Base-by-base conservation (phyloP, 92 coral and sea anemone species). In the Pocillopora grandis region DNA sequence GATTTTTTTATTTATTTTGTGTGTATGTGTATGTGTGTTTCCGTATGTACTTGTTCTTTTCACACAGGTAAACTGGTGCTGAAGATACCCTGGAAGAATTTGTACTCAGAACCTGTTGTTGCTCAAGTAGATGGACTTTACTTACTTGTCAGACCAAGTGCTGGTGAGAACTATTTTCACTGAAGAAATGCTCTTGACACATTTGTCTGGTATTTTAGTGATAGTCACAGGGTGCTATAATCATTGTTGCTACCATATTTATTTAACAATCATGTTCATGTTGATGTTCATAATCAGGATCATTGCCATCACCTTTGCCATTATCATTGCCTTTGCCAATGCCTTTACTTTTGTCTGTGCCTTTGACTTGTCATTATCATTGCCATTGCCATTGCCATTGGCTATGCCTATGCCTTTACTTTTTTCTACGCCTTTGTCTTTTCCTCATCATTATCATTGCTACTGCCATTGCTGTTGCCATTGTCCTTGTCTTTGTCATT, bases 71-170 rank as follows among this genome's bases (percentile, higher is more conserved):
- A 92, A 77, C 95, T 96, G 31, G 94, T 96, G 82, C 87, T 96
- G 14, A 96, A 94, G 82, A 96, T 96, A 74, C 99, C 99, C 42
- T 96, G 99, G 99, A 96, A 94, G 76, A 96, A 94, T 77, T 90
- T 96, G 21, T 96, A 96, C 71, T 92, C 98, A 60, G 98, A 96
- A 73, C 99, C 99, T 9, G 98, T 96, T 17, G 88, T 94, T 80
- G 99, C 99, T 56, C 87, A 96, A 76, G 89, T 96, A 58, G 97
- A 96, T 84, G 99, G 97, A 2, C 91, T 96, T 6, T 94, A 89
- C 74, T 88, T 96, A 62, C 78, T 96, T 36, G 99, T 95, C 2
- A 89, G 97, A 76, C 99, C 99, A 56, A 96, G 94, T 76, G 87
- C 97, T 79, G 97, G 99, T 96, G 89, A 67, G 87, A 21, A 20